These are phyloP conservation scores for Pachyrhynchus sulphureomaculatus DNA, from an alignment of 1,140 invertebrate genomes.

Conservation along the genomic window DNA sequence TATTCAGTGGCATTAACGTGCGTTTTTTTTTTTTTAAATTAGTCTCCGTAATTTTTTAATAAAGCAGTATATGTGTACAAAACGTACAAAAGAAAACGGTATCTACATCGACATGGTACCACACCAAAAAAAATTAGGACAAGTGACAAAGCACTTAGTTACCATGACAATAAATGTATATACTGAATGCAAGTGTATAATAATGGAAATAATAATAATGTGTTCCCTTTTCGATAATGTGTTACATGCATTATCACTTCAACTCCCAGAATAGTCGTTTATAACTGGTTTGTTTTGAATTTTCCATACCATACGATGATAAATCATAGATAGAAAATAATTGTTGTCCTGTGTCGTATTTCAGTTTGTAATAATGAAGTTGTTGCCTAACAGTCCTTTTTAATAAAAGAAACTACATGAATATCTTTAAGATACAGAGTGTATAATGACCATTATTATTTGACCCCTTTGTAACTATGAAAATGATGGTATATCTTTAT, in stretches of 20 bases:
- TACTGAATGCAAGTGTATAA: conserved; percentile 19
- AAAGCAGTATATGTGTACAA: too few relatives aligned
- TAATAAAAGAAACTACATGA: not conserved
- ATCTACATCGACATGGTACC: not conserved
- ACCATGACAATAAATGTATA: conserved; percentile 14
- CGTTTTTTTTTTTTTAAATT: too few relatives aligned
- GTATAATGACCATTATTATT: too few relatives aligned
- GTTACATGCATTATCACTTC: conserved; percentile 21
- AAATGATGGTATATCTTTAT: too few relatives aligned
- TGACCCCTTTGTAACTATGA: too few relatives aligned
- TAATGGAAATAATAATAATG: too few relatives aligned
- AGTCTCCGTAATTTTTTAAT: too few relatives aligned
- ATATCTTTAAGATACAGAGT: not conserved
- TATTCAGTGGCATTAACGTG: too few relatives aligned
- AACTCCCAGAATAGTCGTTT: not conserved
- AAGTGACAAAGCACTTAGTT: conserved; percentile 7
- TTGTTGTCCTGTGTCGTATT: conserved; percentile 14
- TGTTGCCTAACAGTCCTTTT: not conserved
- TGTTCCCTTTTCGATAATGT: conserved; percentile 22
- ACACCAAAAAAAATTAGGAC: not conserved
- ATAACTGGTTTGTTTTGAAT: conserved; percentile 23
- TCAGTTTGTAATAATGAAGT: conserved; percentile 1
- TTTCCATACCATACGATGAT: conserved; percentile 2
- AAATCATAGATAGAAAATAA: conserved; percentile 21
- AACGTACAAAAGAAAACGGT: too few relatives aligned